These are phyloP conservation scores for Pseudobourletiella spinata DNA, from an alignment of 1,140 invertebrate species.

Conservation along the genomic window DNA sequence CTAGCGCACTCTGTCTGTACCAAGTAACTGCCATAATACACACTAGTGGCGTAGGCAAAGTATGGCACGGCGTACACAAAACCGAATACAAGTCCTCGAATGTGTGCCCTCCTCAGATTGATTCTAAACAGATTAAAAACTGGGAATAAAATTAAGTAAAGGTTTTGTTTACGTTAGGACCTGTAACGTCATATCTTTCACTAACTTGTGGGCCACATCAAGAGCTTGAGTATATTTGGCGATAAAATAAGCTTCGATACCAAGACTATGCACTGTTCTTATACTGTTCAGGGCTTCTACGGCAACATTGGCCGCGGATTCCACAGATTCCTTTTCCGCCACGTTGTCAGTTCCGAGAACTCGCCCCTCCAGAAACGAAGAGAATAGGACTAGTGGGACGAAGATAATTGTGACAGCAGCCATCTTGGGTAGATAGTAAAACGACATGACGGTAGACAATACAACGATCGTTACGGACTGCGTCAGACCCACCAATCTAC, in stretches of 20 bases:
- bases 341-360: conserved; percentile 38
- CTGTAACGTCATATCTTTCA: not conserved
- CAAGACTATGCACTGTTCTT: conserved; percentile 47
- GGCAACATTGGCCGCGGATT: conserved; percentile 39
- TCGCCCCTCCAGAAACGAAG: conserved; percentile 25
- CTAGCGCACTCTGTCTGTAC: conserved; percentile 41
- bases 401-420: conserved; percentile 58
- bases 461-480: conserved; percentile 56
- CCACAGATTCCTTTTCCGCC: conserved; percentile 38
- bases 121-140: conserved; percentile 6
- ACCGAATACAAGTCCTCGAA: conserved; percentile 45
- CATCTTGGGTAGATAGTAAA: conserved; percentile 63
- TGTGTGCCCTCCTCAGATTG: conserved; percentile 37
- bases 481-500: conserved; percentile 57
- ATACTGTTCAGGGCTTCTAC: conserved; percentile 49
- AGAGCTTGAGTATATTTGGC: conserved; percentile 38
- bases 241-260: conserved; percentile 44
- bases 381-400: conserved; percentile 46
- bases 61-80: conserved; percentile 45
- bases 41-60: conserved; percentile 47
- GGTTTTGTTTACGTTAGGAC: not conserved
- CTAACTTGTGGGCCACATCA: conserved; percentile 30
- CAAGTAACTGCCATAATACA: conserved; percentile 49
- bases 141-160: not conserved
- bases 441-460: conserved; percentile 52